These are phyloP conservation scores for Grallaria varia DNA, from an alignment of 2,113 vertebrate genomes.

Conservation along the genomic window DNA sequence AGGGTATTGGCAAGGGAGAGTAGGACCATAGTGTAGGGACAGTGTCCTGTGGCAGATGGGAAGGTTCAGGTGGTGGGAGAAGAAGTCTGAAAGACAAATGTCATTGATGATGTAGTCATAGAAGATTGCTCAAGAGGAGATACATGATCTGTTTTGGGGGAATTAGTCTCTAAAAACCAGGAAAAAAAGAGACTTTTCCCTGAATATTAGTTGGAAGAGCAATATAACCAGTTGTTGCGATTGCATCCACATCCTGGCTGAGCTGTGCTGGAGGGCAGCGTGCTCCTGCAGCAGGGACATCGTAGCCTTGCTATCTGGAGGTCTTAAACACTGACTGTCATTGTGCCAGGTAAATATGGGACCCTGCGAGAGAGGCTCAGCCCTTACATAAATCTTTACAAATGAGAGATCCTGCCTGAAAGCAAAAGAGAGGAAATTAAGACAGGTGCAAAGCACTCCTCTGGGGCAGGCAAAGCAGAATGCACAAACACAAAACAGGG, in stretches of 20 bases:
- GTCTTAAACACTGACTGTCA: background rate
- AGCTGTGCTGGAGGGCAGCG: background rate
- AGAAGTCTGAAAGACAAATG: background rate
- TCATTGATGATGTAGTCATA: background rate
- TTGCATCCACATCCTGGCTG: background rate
- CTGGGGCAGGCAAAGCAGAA: conserved; percentile 11
- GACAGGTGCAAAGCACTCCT: conserved; percentile 37
- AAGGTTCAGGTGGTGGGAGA: background rate
- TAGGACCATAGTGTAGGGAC: fast-evolving
- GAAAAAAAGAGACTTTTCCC: background rate
- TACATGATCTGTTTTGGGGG: fast-evolving
- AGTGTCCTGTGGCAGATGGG: fast-evolving
- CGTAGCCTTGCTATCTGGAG: background rate
- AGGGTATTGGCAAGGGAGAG: background rate
- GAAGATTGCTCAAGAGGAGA: background rate
- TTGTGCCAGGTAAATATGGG: background rate
- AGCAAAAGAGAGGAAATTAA: conserved; percentile 55
- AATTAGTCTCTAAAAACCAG: background rate
- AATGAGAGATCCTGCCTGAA: conserved; percentile 30
- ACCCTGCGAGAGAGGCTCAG: background rate
- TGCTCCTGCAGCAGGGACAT: background rate
- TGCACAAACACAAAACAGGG: background rate
- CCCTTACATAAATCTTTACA: background rate
- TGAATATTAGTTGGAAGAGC: background rate
- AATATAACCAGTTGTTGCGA: background rate